Conservation (phyloP, 64 coral and sea anemone genomes). For the Pocillopora verrucosa region DNA sequence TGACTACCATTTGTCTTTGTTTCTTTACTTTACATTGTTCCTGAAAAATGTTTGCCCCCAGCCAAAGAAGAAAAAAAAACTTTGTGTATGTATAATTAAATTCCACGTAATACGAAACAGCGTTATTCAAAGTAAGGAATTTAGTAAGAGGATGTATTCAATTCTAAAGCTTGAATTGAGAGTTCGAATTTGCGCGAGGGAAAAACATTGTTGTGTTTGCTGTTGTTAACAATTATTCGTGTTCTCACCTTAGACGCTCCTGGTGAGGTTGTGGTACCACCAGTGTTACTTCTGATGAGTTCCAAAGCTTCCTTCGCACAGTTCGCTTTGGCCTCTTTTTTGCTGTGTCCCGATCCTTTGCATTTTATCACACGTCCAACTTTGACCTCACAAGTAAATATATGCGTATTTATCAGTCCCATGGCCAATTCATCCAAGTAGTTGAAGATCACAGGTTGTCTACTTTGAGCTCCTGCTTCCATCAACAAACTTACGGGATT, state of each 20-base stretch:
- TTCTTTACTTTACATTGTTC: no score
- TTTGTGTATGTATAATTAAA: no score
- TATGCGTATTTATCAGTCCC: conserved; percentile 13
- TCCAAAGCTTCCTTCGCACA: conserved; percentile 31
- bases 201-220: neutral
- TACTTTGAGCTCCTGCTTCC: conserved; percentile 50
- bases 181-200: no score
- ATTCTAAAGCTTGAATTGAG: no score
- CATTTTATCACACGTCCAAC: conserved; percentile 39
- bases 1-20: no score
- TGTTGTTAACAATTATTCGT: neutral
- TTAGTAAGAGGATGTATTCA: no score
- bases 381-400: conserved; percentile 55
- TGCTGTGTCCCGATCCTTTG: conserved; percentile 37
- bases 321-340: conserved; percentile 59
- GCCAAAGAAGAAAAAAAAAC: no score
- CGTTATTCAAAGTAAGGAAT: no score
- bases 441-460: conserved; percentile 17
- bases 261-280: neutral
- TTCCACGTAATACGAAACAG: no score
- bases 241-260: neutral
- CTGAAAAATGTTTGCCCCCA: no score
- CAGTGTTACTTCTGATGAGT: conserved; percentile 2
- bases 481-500: conserved; percentile 63
- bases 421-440: conserved; percentile 7